Conservation (phyloP, 1,140 invertebrate genomes). For the Halyomorpha halys region DNA sequence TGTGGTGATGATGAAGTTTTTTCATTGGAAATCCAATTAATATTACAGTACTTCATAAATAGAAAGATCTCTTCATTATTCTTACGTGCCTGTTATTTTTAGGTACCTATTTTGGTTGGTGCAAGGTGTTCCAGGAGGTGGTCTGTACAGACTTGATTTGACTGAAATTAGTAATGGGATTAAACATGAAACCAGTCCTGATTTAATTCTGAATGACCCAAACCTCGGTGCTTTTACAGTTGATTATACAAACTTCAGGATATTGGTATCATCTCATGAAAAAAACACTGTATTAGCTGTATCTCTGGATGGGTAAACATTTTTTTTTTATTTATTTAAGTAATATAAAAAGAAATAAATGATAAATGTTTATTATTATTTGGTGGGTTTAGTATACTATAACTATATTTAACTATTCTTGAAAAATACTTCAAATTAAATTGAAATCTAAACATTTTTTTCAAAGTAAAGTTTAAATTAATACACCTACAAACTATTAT, state of each 20-base stretch:
- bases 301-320: conserved; percentile 61
- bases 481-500: no score
- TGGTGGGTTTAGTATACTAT: no score
- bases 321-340: not conserved
- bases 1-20: no score
- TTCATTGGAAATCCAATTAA: no score
- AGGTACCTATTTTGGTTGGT: conserved; percentile 75
- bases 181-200: conserved; percentile 45
- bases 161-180: conserved; percentile 56
- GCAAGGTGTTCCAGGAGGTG: conserved; percentile 44
- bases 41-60: no score
- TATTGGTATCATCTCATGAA: conserved; percentile 61
- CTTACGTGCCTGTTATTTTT: conserved; percentile 31
- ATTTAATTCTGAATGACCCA: conserved; percentile 47
- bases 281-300: conserved; percentile 68
- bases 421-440: not conserved
- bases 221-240: conserved; percentile 61
- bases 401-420: not conserved
- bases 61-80: no score
- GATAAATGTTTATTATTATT: no score
- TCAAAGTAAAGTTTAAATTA: no score
- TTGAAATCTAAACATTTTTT: no score
- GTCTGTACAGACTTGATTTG: conserved; percentile 68
- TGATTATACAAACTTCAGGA: conserved; percentile 67
- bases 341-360: not conserved